phyloP scores from a whole-genome alignment of 2,113 vertebrate genomes.

The Lagopus muta region DNA sequence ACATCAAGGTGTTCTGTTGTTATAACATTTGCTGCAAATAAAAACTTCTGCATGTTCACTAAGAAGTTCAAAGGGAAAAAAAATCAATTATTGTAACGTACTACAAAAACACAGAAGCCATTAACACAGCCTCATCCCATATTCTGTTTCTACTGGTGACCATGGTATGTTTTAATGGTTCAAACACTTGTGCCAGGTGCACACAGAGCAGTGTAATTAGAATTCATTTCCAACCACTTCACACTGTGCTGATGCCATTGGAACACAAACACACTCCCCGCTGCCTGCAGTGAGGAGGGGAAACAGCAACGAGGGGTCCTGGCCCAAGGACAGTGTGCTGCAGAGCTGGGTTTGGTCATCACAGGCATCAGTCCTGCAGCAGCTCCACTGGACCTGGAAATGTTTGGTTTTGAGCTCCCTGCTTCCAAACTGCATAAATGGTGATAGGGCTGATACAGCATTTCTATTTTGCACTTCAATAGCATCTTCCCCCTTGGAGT shows the following conservation, averaged over 20 bases:
- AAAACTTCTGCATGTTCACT: neutral
- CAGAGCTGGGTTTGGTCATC: neutral
- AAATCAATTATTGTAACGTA: neutral
- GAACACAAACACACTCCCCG: neutral
- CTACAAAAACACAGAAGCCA: neutral
- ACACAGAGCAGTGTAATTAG: neutral
- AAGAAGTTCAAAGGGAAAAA: neutral
- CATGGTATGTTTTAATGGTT: neutral
- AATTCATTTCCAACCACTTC: neutral
- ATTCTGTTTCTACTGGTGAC: neutral
- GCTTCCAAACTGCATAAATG: neutral
- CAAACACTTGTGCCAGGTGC: neutral
- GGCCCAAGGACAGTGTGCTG: accelerated
- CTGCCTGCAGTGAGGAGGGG: neutral
- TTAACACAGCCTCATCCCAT: neutral
- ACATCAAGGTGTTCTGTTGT: neutral
- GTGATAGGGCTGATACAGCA: neutral
- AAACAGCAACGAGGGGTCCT: neutral
- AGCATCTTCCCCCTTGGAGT: neutral
- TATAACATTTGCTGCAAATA: neutral
- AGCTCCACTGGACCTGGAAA: neutral
- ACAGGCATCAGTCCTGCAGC: neutral
- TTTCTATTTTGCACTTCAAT: neutral
- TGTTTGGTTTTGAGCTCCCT: neutral
- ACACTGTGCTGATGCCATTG: neutral